Percentiles rank a stretch among this genome's conserved stretches.
These are phyloP conservation scores for Polydrusus cervinus DNA, from an alignment of 2,888 invertebrate species.

Conservation along the genomic window DNA sequence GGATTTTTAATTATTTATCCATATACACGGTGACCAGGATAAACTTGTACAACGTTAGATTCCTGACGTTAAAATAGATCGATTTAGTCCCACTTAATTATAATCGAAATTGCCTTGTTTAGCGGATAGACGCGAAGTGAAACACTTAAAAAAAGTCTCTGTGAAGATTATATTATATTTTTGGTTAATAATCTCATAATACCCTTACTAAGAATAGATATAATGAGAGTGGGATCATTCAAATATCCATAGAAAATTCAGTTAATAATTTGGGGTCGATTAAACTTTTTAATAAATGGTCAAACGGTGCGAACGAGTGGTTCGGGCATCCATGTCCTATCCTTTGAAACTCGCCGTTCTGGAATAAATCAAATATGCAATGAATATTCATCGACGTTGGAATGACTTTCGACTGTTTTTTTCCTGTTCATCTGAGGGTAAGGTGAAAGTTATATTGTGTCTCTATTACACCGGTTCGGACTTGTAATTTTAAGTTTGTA, in stretches of 20 bases:
- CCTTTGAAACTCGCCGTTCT: constrained; percentile 29
- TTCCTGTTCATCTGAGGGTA: neutral
- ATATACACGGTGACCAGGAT: no score
- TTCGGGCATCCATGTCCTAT: neutral
- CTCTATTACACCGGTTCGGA: neutral
- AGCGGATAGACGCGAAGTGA: no score
- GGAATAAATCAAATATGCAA: constrained; percentile 36
- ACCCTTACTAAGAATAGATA: neutral
- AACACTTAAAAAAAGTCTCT: no score
- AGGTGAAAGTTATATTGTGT: constrained; percentile 1
- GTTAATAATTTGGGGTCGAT: constrained; percentile 43
- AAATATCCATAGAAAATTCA: constrained; percentile 12
- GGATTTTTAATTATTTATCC: no score
- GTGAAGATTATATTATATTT: no score
- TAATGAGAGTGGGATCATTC: constrained; percentile 1
- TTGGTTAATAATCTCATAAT: no score
- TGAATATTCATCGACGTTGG: constrained; percentile 34
- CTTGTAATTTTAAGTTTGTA: no score
- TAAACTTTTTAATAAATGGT: constrained; percentile 47
- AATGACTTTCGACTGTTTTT: constrained; percentile 37
- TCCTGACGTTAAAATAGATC: no score
- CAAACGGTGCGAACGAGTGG: constrained; percentile 36
- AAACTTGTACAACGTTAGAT: no score
- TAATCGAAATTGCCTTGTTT: no score
- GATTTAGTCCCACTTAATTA: no score